These are phyloP conservation scores for Sphinx pinastri DNA, from an alignment of 2,888 invertebrate species.

Conservation along the genomic window DNA sequence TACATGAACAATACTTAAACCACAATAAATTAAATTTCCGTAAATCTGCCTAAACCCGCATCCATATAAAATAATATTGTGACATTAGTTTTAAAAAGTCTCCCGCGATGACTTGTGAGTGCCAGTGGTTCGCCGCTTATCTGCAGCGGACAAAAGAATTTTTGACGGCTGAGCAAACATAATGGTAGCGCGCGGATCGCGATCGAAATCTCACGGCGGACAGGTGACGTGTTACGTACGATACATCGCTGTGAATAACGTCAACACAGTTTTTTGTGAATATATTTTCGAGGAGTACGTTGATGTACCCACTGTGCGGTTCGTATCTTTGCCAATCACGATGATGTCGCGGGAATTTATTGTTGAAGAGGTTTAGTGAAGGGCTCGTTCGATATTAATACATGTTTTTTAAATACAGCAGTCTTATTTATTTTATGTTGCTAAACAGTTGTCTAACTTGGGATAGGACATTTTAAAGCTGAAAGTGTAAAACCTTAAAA, in stretches of 20 bases:
- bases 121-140: slow-evolving; percentile 60
- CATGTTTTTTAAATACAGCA: not conserved
- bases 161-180: slow-evolving; percentile 78
- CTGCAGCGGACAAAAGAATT: slow-evolving; percentile 70
- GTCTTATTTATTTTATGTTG: not conserved
- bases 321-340: not conserved
- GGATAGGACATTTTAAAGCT: too few species aligned
- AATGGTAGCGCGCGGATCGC: slow-evolving; percentile 57
- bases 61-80: slow-evolving; percentile 11
- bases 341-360: not conserved
- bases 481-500: too few species aligned
- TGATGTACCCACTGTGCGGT: slow-evolving; percentile 23
- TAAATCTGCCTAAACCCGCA: too few species aligned
- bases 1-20: too few species aligned
- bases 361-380: not conserved
- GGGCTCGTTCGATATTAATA: not conserved
- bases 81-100: slow-evolving; percentile 48
- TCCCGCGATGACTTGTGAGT: slow-evolving; percentile 45
- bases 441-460: not conserved
- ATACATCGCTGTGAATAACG: slow-evolving; percentile 45
- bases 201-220: slow-evolving; percentile 62
- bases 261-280: slow-evolving; percentile 31
- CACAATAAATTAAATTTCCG: too few species aligned
- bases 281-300: slow-evolving; percentile 27
- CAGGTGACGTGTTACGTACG: slow-evolving; percentile 69